A percentile compares a stretch with the other conserved stretches of the same genome.
Conservation (phyloP, 2,797 vertebrate species). For the Cyprinella venusta region DNA sequence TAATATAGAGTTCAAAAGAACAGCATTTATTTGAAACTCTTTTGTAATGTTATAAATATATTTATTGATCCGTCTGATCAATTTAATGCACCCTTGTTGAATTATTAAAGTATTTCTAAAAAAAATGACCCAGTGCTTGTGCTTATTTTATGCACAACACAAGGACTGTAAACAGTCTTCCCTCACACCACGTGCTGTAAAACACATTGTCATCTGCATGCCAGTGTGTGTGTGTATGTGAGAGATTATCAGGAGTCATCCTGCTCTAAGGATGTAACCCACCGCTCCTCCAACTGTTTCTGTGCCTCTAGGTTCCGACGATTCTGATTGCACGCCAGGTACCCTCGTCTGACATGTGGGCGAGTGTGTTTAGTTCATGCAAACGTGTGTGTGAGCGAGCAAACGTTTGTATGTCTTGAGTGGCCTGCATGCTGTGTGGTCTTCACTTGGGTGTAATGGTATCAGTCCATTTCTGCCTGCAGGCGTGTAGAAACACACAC, state of each 20-base stretch:
- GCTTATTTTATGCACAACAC: background rate
- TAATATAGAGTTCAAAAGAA: background rate
- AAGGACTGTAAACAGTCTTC: background rate
- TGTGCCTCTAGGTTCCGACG: slow-evolving; percentile 96
- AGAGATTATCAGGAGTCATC: slow-evolving; percentile 52
- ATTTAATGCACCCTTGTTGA: background rate
- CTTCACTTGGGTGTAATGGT: slow-evolving; percentile 71
- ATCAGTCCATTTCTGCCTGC: slow-evolving; percentile 68
- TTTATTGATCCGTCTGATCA: background rate
- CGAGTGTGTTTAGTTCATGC: slow-evolving; percentile 64
- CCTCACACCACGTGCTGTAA: background rate
- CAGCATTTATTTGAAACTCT: background rate
- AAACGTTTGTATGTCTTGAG: slow-evolving; percentile 47
- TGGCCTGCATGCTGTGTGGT: slow-evolving; percentile 76
- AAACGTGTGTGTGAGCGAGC: slow-evolving; percentile 52
- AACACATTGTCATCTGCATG: slow-evolving; percentile 29
- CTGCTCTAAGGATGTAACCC: slow-evolving; percentile 71
- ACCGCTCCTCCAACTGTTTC: slow-evolving; percentile 80
- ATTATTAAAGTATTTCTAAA: background rate
- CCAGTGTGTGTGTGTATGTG: slow-evolving; percentile 4
- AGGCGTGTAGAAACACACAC: slow-evolving; percentile 48
- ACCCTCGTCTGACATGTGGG: slow-evolving; percentile 79
- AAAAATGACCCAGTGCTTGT: background rate
- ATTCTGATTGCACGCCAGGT: slow-evolving; percentile 99
- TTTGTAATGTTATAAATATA: background rate